Percentiles rank a stretch among this genome's conserved stretches.
Evolutionary conservation across 1,140 invertebrate species (phyloP).

Genomic region (Caenorhabditis brenneri): DNA sequence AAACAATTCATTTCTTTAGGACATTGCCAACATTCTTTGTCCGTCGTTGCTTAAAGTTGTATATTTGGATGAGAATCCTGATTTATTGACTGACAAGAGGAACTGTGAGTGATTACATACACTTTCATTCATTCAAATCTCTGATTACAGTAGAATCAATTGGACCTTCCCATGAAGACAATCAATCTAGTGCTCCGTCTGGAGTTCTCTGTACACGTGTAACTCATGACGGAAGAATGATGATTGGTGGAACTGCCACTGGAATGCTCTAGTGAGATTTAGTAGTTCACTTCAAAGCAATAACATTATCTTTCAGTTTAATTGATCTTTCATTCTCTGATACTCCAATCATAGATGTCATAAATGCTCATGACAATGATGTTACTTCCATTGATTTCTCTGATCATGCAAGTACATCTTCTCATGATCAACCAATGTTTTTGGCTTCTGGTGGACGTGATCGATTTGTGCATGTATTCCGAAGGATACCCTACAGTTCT

Average conservation of each 20-base stretch:
- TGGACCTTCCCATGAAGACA: background rate
- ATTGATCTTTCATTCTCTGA: background rate
- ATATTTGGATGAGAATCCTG: constrained; percentile 10
- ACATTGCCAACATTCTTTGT: constrained; percentile 6
- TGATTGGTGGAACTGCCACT: background rate
- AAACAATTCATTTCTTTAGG: no score
- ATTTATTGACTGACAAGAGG: background rate
- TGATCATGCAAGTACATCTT: constrained; percentile 14
- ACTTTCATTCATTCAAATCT: no score
- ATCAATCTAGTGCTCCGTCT: background rate
- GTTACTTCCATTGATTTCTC: constrained; percentile 16
- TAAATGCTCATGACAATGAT: constrained; percentile 23
- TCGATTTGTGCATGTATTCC: constrained; percentile 20
- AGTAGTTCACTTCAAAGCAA: background rate
- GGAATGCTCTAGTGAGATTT: background rate
- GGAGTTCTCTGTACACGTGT: constrained; percentile 30
- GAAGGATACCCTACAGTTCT: constrained; percentile 13
- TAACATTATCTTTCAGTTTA: background rate
- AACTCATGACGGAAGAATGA: constrained; percentile 19
- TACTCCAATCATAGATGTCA: constrained; percentile 30
- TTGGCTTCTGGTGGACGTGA: constrained; percentile 8
- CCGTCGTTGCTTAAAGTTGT: background rate
- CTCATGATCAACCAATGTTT: constrained; percentile 24
- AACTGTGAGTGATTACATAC: background rate
- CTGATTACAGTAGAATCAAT: constrained; percentile 1